Evolutionary conservation across 1,140 invertebrate species (phyloP).

Genomic region (Cyclargus thomasi): DNA sequence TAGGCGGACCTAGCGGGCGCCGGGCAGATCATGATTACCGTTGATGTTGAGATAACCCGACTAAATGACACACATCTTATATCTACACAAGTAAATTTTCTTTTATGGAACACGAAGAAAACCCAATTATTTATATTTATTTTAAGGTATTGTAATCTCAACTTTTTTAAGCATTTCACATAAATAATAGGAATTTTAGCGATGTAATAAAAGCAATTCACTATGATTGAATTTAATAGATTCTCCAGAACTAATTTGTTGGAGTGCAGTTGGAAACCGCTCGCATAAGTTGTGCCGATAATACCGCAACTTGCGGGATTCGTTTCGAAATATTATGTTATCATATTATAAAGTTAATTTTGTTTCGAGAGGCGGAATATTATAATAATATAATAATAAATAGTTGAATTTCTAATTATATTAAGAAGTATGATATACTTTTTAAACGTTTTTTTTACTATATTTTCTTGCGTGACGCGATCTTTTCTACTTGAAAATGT

Average conservation of each 20-base stretch:
- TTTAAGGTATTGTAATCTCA: not conserved
- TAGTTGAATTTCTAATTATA: not conserved
- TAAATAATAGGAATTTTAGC: not conserved
- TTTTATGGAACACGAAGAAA: too few relatives aligned
- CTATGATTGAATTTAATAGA: not conserved
- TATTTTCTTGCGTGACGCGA: too few relatives aligned
- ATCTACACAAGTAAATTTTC: too few relatives aligned
- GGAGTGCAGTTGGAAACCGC: not conserved
- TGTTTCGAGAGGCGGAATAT: not conserved
- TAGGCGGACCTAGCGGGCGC: too few relatives aligned
- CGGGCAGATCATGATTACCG: too few relatives aligned
- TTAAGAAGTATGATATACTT: too few relatives aligned
- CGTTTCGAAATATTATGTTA: not conserved
- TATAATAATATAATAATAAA: too few relatives aligned
- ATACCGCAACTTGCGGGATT: not conserved
- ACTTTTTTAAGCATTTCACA: not conserved
- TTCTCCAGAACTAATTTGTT: not conserved
- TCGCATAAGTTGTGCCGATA: not conserved
- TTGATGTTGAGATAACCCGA: too few relatives aligned
- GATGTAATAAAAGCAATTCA: not conserved
- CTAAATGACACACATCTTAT: too few relatives aligned
- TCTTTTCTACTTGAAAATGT: too few relatives aligned
- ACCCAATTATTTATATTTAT: too few relatives aligned
- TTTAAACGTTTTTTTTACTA: too few relatives aligned
- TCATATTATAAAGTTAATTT: not conserved